Conservation (phyloP, 2,113 vertebrate genomes). For the Antechinus stuartii region DNA sequence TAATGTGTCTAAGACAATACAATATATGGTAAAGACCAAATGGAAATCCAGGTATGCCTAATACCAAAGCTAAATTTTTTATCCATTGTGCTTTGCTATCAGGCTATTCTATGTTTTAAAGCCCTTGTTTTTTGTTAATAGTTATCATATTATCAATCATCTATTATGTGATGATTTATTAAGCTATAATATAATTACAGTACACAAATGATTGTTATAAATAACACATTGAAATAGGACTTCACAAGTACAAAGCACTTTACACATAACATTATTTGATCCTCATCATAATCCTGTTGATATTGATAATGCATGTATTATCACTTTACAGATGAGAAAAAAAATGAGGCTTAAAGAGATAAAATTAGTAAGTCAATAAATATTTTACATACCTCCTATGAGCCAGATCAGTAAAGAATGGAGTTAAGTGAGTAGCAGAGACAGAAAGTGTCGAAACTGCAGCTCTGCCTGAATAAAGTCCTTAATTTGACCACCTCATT, state of each 20-base stretch:
- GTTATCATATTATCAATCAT: not conserved
- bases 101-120: not conserved
- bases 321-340: not conserved
- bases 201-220: not conserved
- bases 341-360: not conserved
- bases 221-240: not conserved
- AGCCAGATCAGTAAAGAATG: not conserved
- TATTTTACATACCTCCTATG: not conserved
- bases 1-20: not conserved
- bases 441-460: not conserved
- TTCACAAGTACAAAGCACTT: not conserved
- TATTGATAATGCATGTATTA: not conserved
- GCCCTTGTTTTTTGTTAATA: not conserved
- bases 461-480: not conserved
- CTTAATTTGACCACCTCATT: not conserved
- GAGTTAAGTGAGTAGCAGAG: not conserved
- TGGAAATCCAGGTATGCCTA: not conserved
- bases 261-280: not conserved
- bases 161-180: not conserved
- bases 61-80: not conserved
- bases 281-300: not conserved
- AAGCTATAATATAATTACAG: not conserved
- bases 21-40: not conserved
- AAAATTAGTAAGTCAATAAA: not conserved
- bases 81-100: not conserved